These are phyloP conservation scores for Vimba vimba DNA, from an alignment of 2,113 vertebrate species.

Conservation along the genomic window DNA sequence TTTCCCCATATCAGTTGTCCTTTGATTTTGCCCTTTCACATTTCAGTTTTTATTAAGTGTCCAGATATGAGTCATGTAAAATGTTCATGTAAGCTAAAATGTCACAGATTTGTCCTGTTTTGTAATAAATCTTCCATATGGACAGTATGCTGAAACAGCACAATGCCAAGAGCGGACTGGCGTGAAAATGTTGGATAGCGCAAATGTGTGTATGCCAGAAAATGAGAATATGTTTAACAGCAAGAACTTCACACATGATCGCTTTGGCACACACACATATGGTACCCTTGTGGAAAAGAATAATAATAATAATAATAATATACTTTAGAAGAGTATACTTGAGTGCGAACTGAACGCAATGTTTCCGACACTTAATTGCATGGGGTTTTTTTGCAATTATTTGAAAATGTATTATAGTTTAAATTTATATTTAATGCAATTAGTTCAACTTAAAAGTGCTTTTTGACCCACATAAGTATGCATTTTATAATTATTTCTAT, in stretches of 20 bases:
- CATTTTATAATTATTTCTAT: neutral
- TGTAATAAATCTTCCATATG: neutral
- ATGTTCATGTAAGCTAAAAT: neutral
- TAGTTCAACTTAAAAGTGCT: neutral
- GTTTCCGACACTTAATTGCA: neutral
- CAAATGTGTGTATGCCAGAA: conserved; percentile 25
- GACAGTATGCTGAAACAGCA: neutral
- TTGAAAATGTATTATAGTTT: neutral
- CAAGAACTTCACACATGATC: conserved; percentile 38
- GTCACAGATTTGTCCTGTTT: neutral
- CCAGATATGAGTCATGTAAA: neutral
- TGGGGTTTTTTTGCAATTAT: neutral
- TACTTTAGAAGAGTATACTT: neutral
- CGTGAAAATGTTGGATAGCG: neutral
- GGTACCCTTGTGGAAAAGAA: neutral
- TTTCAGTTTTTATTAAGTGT: neutral
- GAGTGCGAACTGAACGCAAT: neutral
- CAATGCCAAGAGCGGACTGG: neutral
- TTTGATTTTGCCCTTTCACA: conserved; percentile 3
- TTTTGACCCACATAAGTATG: no score
- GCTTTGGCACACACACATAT: conserved; percentile 34
- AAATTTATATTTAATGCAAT: neutral
- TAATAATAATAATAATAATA: neutral
- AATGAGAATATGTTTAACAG: conserved; percentile 26
- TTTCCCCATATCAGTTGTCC: conserved; percentile 2